Evolutionary conservation across 2,797 vertebrate species (phyloP).

Genomic region (Sorex maritimensis): DNA sequence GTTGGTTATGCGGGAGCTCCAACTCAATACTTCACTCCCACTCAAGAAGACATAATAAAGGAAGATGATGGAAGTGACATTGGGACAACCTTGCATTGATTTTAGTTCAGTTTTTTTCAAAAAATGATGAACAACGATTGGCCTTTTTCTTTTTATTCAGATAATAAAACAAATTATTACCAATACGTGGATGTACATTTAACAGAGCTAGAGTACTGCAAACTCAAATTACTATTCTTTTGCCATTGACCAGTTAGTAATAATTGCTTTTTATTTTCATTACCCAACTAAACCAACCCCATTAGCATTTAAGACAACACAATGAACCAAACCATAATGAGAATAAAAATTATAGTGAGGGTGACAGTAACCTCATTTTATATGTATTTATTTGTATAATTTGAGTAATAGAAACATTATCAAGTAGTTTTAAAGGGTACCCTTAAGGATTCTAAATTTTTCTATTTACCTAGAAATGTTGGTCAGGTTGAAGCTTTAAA

Average conservation of each 20-base stretch:
- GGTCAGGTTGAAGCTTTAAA: neutral
- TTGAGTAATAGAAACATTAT: neutral
- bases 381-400: neutral
- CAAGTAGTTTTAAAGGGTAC: neutral
- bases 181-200: neutral
- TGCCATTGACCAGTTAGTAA: neutral
- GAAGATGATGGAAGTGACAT: slow-evolving; percentile 15
- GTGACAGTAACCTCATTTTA: slow-evolving; percentile 1
- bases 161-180: slow-evolving; percentile 24
- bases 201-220: neutral
- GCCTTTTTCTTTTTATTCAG: neutral
- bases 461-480: neutral
- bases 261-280: slow-evolving; percentile 29
- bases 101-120: slow-evolving; percentile 2
- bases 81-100: slow-evolving; percentile 12
- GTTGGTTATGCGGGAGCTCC: neutral
- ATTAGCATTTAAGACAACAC: neutral
- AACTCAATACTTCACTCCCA: neutral
- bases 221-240: slow-evolving; percentile 46
- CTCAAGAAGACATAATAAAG: slow-evolving; percentile 24
- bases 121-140: slow-evolving; percentile 17
- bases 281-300: neutral
- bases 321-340: neutral
- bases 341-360: neutral
- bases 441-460: neutral